A percentile compares a stretch with the other conserved stretches of the same genome.
Evolutionary conservation across 1,140 invertebrate genomes (phyloP).

Genomic region (Luehdorfia chinensis): DNA sequence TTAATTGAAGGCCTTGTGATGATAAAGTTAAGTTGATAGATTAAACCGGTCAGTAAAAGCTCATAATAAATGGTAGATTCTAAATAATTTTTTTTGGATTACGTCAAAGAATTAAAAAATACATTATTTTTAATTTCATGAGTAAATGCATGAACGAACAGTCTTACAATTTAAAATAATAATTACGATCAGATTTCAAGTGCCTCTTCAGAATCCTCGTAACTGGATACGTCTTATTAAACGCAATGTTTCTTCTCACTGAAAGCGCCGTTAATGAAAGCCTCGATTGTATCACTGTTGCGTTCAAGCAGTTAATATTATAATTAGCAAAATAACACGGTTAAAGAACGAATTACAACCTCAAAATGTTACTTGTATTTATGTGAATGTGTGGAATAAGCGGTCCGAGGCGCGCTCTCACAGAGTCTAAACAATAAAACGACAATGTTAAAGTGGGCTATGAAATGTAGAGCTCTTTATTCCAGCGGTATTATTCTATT

Average conservation of each 20-base stretch:
- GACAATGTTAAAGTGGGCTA: conserved; percentile 28
- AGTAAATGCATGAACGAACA: no score
- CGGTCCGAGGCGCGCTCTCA: conserved; percentile 16
- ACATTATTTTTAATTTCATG: no score
- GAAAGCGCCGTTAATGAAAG: conserved; percentile 43
- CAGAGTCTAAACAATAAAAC: conserved; percentile 26
- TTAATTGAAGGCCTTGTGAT: no score
- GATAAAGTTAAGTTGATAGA: no score
- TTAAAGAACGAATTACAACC: conserved; percentile 20
- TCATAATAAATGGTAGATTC: no score
- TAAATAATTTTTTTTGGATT: no score
- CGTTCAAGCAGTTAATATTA: conserved; percentile 30
- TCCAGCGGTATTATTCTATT: conserved; percentile 41
- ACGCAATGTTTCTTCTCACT: conserved; percentile 19
- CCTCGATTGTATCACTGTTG: conserved; percentile 41
- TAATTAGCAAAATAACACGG: conserved; percentile 46
- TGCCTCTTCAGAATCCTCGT: conserved; percentile 17
- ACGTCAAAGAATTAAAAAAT: no score
- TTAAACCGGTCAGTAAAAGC: no score
- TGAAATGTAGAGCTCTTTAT: conserved; percentile 46
- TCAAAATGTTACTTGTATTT: conserved; percentile 12
- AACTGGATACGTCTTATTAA: conserved; percentile 5
- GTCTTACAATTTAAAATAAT: not conserved
- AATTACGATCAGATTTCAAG: conserved; percentile 46
- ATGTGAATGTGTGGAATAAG: conserved; percentile 24